These are phyloP conservation scores for Gallinago nigripennis DNA, from an alignment of 2,797 vertebrate species.

Conservation along the genomic window DNA sequence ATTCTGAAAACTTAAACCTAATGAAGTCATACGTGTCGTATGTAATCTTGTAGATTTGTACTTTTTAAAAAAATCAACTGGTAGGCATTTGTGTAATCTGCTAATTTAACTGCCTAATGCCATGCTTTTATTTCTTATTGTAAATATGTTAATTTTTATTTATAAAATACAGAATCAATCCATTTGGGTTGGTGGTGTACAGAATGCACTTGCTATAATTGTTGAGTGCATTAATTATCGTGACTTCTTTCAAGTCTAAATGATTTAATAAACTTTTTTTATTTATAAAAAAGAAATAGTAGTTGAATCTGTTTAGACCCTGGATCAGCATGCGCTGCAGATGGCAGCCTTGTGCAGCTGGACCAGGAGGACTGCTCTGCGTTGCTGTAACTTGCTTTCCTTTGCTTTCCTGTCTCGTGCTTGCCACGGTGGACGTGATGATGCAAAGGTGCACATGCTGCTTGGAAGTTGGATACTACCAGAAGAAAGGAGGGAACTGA, in stretches of 20 bases:
- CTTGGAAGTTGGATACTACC: neutral
- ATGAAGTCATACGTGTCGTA: slow-evolving; percentile 58
- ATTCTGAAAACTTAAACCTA: slow-evolving; percentile 57
- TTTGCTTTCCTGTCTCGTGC: neutral
- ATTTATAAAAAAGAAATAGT: slow-evolving; percentile 76
- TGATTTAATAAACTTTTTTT: slow-evolving; percentile 91
- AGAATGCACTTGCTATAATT: slow-evolving; percentile 84
- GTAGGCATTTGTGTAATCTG: slow-evolving; percentile 69
- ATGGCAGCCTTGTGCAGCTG: neutral
- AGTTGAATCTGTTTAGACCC: slow-evolving; percentile 55
- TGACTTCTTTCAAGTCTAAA: slow-evolving; percentile 99
- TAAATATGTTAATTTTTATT: slow-evolving; percentile 98
- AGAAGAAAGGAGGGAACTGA: neutral
- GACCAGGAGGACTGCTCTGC: neutral
- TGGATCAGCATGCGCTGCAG: neutral
- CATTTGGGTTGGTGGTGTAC: slow-evolving; percentile 95
- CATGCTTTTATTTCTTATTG: slow-evolving; percentile 78
- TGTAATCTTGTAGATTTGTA: slow-evolving; percentile 66
- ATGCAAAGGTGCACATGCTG: neutral
- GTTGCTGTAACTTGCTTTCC: neutral
- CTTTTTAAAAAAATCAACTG: slow-evolving; percentile 51
- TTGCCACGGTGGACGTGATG: neutral
- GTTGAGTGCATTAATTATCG: slow-evolving; percentile 89
- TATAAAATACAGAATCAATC: slow-evolving; percentile 93
- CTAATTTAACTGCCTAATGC: slow-evolving; percentile 70